Base-by-base conservation (phyloP, 1,140 invertebrate species). In the Planococcus citri region DNA sequence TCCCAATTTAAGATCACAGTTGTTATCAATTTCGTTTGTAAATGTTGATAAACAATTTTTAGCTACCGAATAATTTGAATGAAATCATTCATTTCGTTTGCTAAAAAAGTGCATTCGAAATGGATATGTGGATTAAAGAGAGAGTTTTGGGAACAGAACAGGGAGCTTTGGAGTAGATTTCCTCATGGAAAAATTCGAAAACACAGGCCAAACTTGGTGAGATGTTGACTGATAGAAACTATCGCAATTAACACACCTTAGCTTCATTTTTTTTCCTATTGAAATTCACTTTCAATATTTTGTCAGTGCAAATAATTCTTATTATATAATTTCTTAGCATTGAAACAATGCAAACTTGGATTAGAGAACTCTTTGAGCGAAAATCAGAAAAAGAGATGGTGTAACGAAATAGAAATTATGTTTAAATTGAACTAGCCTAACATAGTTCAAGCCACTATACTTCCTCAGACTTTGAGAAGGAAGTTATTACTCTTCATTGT, bases 341-440 rank as follows among this genome's bases (percentile, higher is more conserved):
- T 51, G 41, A 51, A 51, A 51, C 41, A 51, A 51, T 51, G 41
- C 41, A 51, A 51, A 51, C 41, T 51, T 51, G 41, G 41, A 14
- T 51, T 51, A 20, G 41, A 51, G 17, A 51, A 51, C 17, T 51
- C 41, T 6, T 51, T 51, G 41, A 51, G 6, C 4, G 41, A 51
- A 51, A 17, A 51, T n/a, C 41, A 51, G 41, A 51, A 51, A 51
- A 51, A 20, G n/a, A 51, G 41, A 51, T 51, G 41, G 41, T 51
- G 41, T 51, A 51, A 51, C n/a, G 41, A 51, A n/a, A 51, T 51
- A 51, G 41, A 51, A 51, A 51, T 51, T 20, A 51, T 51, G 41
- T 51, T 51, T 17, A 51, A 51, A 51, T 51, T 51, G 41, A n/a
- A 51, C 3, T 51, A 51, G 2, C 41, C 41, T 9, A 51, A 51